Evolutionary conservation across 2,888 invertebrate species (phyloP).

Genomic region (Druceiella hillmani): DNA sequence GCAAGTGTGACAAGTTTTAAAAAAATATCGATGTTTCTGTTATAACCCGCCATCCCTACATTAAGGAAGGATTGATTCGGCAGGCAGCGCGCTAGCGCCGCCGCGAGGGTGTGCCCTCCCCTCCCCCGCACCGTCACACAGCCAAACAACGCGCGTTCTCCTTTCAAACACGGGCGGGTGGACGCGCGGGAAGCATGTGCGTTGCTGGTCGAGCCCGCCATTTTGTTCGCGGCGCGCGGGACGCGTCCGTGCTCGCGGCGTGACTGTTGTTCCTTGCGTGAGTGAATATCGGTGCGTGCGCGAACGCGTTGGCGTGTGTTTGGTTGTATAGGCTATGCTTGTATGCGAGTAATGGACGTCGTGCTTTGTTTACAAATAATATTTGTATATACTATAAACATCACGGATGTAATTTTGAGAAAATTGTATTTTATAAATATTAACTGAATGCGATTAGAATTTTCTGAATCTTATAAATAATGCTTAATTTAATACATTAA

Average conservation of each 20-base stretch:
- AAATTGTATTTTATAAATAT: no score
- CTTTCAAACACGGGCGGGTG: slow-evolving; percentile 49
- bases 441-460: no score
- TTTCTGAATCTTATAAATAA: no score
- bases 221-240: slow-evolving; percentile 30
- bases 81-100: not conserved
- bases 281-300: slow-evolving; percentile 38
- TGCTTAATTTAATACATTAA: no score
- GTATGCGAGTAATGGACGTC: no score
- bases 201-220: slow-evolving; percentile 36
- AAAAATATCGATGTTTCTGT: no score
- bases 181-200: slow-evolving; percentile 35
- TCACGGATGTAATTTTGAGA: no score
- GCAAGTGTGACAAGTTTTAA: no score
- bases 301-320: slow-evolving; percentile 36
- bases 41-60: not conserved
- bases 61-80: not conserved
- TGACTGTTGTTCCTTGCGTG: slow-evolving; percentile 32
- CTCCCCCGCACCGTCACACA: slow-evolving; percentile 31
- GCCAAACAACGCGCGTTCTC: no score
- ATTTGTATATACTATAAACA: no score
- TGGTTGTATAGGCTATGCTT: no score
- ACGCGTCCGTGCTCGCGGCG: slow-evolving; percentile 36
- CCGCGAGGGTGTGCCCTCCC: slow-evolving; percentile 19
- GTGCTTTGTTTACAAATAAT: no score